Evolutionary conservation across 2,113 vertebrate genomes (phyloP), one percentile per base, ranked within the genome.

Genomic region (Cryptotis parvus): DNA sequence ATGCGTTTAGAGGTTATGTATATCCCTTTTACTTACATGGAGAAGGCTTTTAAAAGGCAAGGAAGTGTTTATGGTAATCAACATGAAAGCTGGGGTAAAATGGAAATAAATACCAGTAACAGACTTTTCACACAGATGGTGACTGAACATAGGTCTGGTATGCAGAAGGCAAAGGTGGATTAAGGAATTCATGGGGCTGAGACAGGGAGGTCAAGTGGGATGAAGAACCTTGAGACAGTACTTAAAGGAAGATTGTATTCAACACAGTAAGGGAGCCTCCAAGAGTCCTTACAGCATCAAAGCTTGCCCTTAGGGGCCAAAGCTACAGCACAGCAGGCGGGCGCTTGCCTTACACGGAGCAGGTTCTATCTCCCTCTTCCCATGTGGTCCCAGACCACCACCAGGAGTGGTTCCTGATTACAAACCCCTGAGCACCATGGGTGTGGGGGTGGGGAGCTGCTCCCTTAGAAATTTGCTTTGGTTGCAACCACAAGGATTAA

Each of bases 1-100:
- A n/a, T n/a, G n/a, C n/a, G n/a, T n/a, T n/a, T n/a, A n/a, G n/a
- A n/a, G n/a, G n/a, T n/a, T n/a, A n/a, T n/a, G n/a, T n/a, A n/a
- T n/a, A n/a, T n/a, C n/a, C n/a, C n/a, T n/a, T n/a, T n/a, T n/a
- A n/a, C n/a, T n/a, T n/a, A n/a, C n/a, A n/a, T 83, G 74, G 6
- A 37, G 37, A 66, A 66, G 45, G 45, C 14, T 49, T 49, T 49
- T 49, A 2, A 49, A 91, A 79, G 73, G 31, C 41, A 49, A 76
- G 37, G 55, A 91, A 77, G 55, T 33, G 37, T 90, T 80, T 68
- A 69, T 78, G 45, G 77, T 77, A 72, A 84, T 55, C 74, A 69
- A n/a, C 43, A 84, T 82, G 73, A 90, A 90, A 41, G 20, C 74
- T 52, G 8, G 15, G 55, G 4, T 82, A 41, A 80, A 39, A 52